These are phyloP conservation scores for Valencia hispanica DNA, from an alignment of 2,797 vertebrate genomes.

Conservation along the genomic window DNA sequence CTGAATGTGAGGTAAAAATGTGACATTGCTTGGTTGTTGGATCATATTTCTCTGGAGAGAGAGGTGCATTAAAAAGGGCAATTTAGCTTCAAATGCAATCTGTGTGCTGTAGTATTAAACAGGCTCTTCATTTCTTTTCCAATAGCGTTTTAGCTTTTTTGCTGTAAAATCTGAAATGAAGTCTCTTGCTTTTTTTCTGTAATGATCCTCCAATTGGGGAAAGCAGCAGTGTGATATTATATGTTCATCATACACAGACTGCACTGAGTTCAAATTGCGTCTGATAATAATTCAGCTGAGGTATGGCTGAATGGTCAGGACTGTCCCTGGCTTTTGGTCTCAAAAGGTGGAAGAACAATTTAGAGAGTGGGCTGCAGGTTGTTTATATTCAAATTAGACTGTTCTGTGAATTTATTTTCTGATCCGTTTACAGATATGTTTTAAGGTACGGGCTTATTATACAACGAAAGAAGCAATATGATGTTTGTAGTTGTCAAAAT, in stretches of 20 bases:
- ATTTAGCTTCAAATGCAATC: constrained; percentile 72
- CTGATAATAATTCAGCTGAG: constrained; percentile 34
- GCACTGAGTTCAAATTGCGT: constrained; percentile 22
- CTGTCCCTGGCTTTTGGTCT: constrained; percentile 32
- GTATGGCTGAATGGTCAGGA: constrained; percentile 29
- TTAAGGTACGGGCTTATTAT: not conserved
- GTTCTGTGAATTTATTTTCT: constrained; percentile 44
- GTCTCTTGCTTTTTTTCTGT: constrained; percentile 42
- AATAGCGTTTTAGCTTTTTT: constrained; percentile 59
- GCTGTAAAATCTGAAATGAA: constrained; percentile 49
- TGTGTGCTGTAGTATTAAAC: constrained; percentile 45
- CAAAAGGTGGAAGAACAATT: constrained; percentile 45
- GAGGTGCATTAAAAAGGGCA: constrained; percentile 62
- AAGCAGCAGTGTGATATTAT: constrained; percentile 11
- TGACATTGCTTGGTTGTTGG: constrained; percentile 58
- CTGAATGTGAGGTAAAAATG: constrained; percentile 54
- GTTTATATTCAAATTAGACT: constrained; percentile 49
- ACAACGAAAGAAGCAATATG: not conserved
- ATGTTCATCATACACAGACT: constrained; percentile 10
- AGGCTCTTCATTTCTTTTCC: constrained; percentile 60
- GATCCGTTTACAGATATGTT: constrained; percentile 25
- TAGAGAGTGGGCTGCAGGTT: constrained; percentile 24
- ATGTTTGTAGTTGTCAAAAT: not conserved
- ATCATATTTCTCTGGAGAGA: constrained; percentile 65
- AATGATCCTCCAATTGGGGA: not conserved